These are phyloP conservation scores for Bucorvus abyssinicus DNA, from an alignment of 2,797 vertebrate species.

Conservation along the genomic window DNA sequence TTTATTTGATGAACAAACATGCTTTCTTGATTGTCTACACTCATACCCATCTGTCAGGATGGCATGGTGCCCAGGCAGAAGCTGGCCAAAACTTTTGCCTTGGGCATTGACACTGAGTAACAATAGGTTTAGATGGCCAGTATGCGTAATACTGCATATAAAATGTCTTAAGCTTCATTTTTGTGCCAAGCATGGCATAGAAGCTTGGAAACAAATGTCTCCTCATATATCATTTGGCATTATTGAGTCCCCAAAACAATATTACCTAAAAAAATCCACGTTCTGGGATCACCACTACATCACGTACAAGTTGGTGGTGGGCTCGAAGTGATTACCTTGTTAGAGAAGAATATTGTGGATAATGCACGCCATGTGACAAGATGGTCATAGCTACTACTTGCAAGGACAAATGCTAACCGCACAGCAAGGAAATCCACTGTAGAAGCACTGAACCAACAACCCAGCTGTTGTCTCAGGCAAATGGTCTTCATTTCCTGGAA, in stretches of 20 bases:
- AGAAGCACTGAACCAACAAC: neutral
- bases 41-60: conserved; percentile 73
- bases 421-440: neutral
- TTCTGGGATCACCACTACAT: neutral
- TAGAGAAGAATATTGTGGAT: neutral
- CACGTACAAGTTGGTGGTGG: neutral
- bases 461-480: conserved; percentile 6
- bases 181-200: conserved; percentile 16
- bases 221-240: neutral
- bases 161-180: conserved; percentile 29
- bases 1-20: conserved; percentile 70
- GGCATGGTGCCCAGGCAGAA: conserved; percentile 64
- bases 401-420: neutral
- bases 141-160: conserved; percentile 33
- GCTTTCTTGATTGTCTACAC: conserved; percentile 72
- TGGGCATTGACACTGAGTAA: conserved; percentile 65
- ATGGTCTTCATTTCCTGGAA: conserved; percentile 52
- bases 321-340: neutral
- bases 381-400: neutral
- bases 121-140: conserved; percentile 59
- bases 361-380: neutral
- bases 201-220: conserved; percentile 52
- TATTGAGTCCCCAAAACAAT: neutral
- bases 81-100: conserved; percentile 66
- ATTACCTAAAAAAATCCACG: neutral